Evolutionary conservation across 2,888 invertebrate species (phyloP), one percentile per base, ranked within the genome.

Genomic region (Bursaphelenchus okinawaensis): DNA sequence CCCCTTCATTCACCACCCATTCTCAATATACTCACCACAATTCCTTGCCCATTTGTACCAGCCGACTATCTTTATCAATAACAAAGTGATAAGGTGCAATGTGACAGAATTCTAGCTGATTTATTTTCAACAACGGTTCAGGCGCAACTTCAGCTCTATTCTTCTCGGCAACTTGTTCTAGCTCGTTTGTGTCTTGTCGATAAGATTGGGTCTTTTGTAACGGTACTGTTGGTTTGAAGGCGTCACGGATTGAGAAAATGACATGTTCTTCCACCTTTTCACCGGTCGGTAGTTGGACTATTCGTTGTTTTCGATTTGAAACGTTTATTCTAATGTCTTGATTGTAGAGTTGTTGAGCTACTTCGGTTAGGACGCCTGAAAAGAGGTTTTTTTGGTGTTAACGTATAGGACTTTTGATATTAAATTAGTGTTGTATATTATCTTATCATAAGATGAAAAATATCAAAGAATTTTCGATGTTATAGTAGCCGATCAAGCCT

Each of bases 321-420:
- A 63, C 56, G 12, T 68, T 55, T 12, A 63, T 55, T 23, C 19
- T 9, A 20, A 63, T 20, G 22, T 63, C 64, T n/a, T 92, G 91
- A 73, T 89, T 89, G 83, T 94, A 94, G 22, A 95, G 88, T 82
- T 91, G 90, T 78, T 90, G 90, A 50, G 95, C 93, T 31, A 94
- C 93, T 7, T 93, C 92, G 90, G 92, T 92, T 3, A 96, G 93
- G 75, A 94, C 93, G 29, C 95, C 94, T 82, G 31, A 27, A 65
- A 22, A n/a, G n/a, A 16, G 23, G 1, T n/a, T 19, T 22, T 24
- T 63, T 60, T 59, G 31, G 12, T 16, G 59, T 19, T 20, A 19
- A 54, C 19, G n/a, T 26, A 61, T 12, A 27, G n/a, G 9, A 20
- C 16, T 7, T 9, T 26, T 26, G n/a, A 7, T 22, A 22, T 19